Conservation (phyloP, 2,113 vertebrate genomes). For the Barbus barbus region DNA sequence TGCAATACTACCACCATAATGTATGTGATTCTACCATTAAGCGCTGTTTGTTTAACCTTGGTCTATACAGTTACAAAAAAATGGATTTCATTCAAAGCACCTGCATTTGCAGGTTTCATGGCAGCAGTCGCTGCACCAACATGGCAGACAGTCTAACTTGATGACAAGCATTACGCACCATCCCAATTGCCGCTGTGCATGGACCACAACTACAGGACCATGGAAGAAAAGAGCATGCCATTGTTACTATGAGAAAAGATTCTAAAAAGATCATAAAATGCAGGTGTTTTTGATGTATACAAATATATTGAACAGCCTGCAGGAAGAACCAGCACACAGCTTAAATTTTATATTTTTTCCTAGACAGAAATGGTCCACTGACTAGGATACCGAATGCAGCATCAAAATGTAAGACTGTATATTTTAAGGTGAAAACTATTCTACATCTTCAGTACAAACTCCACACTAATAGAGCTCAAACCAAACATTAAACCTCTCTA, state of each 20-base stretch:
- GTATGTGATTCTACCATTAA: constrained; percentile 40
- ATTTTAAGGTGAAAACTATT: constrained; percentile 49
- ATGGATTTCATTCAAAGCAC: constrained; percentile 20
- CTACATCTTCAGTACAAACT: constrained; percentile 56
- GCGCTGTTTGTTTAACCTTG: constrained; percentile 18
- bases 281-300: constrained; percentile 11
- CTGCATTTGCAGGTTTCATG: not conserved
- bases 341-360: constrained; percentile 24
- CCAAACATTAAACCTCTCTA: constrained; percentile 34
- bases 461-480: constrained; percentile 50
- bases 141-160: not conserved
- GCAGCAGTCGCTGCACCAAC: not conserved
- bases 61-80: constrained; percentile 2
- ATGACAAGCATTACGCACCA: constrained; percentile 17
- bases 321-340: constrained; percentile 46
- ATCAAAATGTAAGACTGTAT: constrained; percentile 51
- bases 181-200: not conserved
- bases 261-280: not conserved
- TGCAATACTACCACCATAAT: constrained; percentile 46
- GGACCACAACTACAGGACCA: constrained; percentile 14
- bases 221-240: constrained; percentile 9
- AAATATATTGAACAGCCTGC: constrained; percentile 32
- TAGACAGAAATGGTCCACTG: constrained; percentile 46
- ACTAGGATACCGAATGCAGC: constrained; percentile 48
- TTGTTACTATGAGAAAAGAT: constrained; percentile 2